Percentiles rank a stretch among this genome's conserved stretches.
phyloP scores from a whole-genome alignment of 2,888 invertebrate species.

The Agrochola lychnidis region DNA sequence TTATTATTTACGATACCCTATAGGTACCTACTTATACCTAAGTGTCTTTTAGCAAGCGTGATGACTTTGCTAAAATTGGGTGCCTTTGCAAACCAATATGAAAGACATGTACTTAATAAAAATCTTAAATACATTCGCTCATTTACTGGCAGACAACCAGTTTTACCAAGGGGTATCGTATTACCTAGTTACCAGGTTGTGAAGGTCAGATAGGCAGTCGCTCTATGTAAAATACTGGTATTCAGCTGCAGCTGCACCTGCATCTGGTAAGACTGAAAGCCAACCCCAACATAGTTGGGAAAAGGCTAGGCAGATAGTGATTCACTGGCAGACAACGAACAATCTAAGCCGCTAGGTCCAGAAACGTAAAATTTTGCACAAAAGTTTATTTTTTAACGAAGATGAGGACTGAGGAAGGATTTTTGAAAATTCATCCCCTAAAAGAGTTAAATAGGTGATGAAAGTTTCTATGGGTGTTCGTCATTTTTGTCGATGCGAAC shows the following conservation, averaged over 20 bases:
- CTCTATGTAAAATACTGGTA: too few relatives aligned
- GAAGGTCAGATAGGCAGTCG: too few relatives aligned
- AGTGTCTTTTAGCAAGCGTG: neutral
- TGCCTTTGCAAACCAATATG: too few relatives aligned
- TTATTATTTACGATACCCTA: slow-evolving; percentile 44
- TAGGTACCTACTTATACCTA: slow-evolving; percentile 16
- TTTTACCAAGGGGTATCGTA: too few relatives aligned
- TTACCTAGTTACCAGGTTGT: too few relatives aligned
- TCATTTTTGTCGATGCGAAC: neutral
- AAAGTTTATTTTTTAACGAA: neutral
- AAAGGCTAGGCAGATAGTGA: too few relatives aligned
- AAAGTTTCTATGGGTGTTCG: neutral
- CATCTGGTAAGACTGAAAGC: too few relatives aligned
- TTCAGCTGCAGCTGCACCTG: too few relatives aligned
- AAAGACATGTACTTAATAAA: neutral
- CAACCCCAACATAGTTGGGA: too few relatives aligned
- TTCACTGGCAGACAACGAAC: neutral
- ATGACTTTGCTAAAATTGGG: slow-evolving; percentile 4
- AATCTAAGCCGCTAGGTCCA: neutral
- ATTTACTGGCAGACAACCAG: neutral
- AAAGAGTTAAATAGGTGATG: neutral
- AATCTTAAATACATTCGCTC: neutral
- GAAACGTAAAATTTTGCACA: neutral
- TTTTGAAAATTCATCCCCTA: neutral
- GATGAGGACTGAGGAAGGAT: neutral